phyloP scores from a whole-genome alignment of 2,113 vertebrate species.

The Indicator indicator region DNA sequence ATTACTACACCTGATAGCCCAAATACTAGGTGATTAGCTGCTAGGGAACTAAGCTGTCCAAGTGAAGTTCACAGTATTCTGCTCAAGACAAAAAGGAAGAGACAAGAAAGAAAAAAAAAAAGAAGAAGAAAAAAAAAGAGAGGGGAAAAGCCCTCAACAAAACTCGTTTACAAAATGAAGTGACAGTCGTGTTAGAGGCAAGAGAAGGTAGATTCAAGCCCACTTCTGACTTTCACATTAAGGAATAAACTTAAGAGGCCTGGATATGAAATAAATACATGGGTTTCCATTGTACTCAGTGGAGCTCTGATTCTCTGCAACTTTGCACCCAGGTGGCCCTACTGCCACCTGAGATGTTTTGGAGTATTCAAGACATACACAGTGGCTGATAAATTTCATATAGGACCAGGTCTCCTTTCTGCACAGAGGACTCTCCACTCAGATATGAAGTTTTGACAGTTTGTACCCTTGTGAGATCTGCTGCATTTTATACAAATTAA shows the following conservation, averaged over 20 bases:
- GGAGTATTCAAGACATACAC: background rate
- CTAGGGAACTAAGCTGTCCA: background rate
- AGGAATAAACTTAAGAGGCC: background rate
- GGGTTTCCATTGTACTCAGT: background rate
- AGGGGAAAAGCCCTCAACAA: background rate
- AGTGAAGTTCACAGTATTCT: background rate
- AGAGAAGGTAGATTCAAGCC: background rate
- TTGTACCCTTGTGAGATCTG: background rate
- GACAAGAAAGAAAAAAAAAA: background rate
- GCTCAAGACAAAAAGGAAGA: background rate
- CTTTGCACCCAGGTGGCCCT: background rate
- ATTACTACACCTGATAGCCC: background rate
- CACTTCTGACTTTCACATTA: background rate
- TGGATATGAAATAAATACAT: background rate
- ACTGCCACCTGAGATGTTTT: background rate
- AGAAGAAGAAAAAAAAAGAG: background rate
- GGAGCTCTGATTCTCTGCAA: background rate
- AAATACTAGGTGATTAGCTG: background rate
- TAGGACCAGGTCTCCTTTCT: background rate
- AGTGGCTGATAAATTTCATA: background rate
- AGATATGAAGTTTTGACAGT: background rate
- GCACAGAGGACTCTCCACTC: background rate
- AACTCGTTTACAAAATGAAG: background rate
- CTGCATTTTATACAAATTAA: slow-evolving; percentile 30
- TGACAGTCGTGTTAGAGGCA: background rate